A percentile compares a stretch with the other conserved stretches of the same genome.
Evolutionary conservation across 1,140 invertebrate species (phyloP).

Genomic region (Brachionus calyciflorus): DNA sequence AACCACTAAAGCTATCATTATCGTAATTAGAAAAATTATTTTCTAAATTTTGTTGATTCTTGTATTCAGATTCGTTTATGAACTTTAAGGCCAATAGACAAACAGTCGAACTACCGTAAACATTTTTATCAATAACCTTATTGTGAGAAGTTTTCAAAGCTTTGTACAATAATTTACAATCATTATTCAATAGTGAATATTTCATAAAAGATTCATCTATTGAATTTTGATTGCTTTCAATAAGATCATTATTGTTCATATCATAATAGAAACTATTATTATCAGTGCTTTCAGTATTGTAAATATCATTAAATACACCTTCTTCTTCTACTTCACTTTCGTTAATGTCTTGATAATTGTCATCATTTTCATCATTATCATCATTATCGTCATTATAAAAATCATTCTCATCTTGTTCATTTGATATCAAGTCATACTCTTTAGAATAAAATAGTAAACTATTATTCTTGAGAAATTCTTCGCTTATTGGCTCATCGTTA

Average conservation of each 20-base stretch:
- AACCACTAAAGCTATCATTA: not conserved
- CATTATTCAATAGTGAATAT: not conserved
- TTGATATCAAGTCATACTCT: not conserved
- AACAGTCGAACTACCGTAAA: slow-evolving; percentile 43
- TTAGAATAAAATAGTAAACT: not conserved
- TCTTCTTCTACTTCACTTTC: not conserved
- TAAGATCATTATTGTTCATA: not conserved
- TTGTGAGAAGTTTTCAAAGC: not conserved
- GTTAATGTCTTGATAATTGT: not conserved
- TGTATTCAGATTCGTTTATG: not conserved
- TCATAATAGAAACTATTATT: too few species aligned
- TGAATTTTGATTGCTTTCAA: not conserved
- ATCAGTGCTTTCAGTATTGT: not conserved
- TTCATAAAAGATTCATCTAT: slow-evolving; percentile 22
- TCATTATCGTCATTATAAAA: not conserved
- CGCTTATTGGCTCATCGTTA: not conserved
- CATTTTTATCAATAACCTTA: not conserved
- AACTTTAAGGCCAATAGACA: slow-evolving; percentile 34
- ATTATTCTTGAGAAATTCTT: slow-evolving; percentile 24
- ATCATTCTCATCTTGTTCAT: slow-evolving; percentile 24
- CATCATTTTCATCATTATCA: not conserved
- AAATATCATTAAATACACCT: not conserved
- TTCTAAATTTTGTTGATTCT: too few species aligned
- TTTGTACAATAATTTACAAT: slow-evolving; percentile 39
- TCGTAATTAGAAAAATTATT: not conserved